Evolutionary conservation across 2,797 vertebrate species (phyloP).

Genomic region (Sphaeramia orbicularis): DNA sequence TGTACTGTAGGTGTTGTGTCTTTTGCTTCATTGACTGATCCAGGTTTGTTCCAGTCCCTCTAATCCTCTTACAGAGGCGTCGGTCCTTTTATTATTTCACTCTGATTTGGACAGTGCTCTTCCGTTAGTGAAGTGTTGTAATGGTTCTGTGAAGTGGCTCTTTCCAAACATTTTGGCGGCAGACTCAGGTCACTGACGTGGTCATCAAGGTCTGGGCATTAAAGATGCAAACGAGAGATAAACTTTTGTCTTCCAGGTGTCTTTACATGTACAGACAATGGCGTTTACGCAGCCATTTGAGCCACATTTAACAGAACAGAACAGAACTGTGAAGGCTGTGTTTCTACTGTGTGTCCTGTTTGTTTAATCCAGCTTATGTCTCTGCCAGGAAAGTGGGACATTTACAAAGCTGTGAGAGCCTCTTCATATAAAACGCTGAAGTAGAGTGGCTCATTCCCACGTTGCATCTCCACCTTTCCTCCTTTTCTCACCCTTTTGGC

Average conservation of each 20-base stretch:
- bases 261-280: neutral
- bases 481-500: slow-evolving; percentile 70
- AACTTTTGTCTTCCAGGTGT: slow-evolving; percentile 1
- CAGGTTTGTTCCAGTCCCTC: neutral
- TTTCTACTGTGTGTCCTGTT: slow-evolving; percentile 62
- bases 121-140: slow-evolving; percentile 46
- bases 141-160: slow-evolving; percentile 64
- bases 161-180: slow-evolving; percentile 50
- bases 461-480: slow-evolving; percentile 71
- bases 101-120: slow-evolving; percentile 48
- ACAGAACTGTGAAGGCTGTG: slow-evolving; percentile 10
- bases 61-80: slow-evolving; percentile 20
- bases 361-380: slow-evolving; percentile 73
- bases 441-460: slow-evolving; percentile 75
- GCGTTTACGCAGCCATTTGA: neutral
- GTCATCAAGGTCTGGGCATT: slow-evolving; percentile 5
- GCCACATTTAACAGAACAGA: slow-evolving; percentile 3
- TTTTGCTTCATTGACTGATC: too few relatives aligned
- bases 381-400: slow-evolving; percentile 72
- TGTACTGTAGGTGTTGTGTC: too few relatives aligned
- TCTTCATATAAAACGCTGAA: slow-evolving; percentile 74
- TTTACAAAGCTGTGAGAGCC: slow-evolving; percentile 69
- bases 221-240: slow-evolving; percentile 17
- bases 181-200: slow-evolving; percentile 22
- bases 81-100: slow-evolving; percentile 48